Percentiles rank a stretch among this genome's conserved stretches.
These are phyloP conservation scores for Acanthurus tractus DNA, from an alignment of 2,797 vertebrate genomes.

Conservation along the genomic window DNA sequence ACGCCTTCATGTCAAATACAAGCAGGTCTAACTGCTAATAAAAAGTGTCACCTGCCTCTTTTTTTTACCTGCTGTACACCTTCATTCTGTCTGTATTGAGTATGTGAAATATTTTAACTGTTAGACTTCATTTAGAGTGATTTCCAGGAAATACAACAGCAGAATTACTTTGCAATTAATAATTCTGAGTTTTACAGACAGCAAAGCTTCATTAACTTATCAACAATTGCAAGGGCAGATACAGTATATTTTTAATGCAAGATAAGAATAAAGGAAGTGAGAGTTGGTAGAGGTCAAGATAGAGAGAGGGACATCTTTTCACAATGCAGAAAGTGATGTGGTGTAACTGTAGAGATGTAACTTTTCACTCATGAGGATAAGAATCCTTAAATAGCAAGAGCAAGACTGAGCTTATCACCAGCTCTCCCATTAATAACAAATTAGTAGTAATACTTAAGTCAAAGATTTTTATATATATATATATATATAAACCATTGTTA, in stretches of 20 bases:
- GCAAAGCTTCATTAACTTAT: neutral
- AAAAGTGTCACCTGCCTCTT: constrained; percentile 14
- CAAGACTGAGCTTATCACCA: neutral
- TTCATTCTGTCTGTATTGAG: neutral
- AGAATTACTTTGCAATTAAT: neutral
- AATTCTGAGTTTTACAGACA: neutral
- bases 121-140: neutral
- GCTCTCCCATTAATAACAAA: neutral
- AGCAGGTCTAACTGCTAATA: constrained; percentile 42
- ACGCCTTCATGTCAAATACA: constrained; percentile 81
- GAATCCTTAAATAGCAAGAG: neutral
- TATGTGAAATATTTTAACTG: neutral
- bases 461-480: neutral
- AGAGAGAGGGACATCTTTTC: neutral
- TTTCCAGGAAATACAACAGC: neutral
- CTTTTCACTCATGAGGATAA: neutral
- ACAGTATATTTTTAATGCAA: neutral
- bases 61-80: neutral
- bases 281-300: neutral
- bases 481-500: neutral
- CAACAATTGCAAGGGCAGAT: neutral
- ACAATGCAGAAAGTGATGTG: neutral
- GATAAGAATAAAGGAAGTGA: neutral
- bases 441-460: neutral
- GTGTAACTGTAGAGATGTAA: neutral